These are phyloP conservation scores for Monochamus saltuarius DNA, from an alignment of 1,140 invertebrate genomes.

Conservation along the genomic window DNA sequence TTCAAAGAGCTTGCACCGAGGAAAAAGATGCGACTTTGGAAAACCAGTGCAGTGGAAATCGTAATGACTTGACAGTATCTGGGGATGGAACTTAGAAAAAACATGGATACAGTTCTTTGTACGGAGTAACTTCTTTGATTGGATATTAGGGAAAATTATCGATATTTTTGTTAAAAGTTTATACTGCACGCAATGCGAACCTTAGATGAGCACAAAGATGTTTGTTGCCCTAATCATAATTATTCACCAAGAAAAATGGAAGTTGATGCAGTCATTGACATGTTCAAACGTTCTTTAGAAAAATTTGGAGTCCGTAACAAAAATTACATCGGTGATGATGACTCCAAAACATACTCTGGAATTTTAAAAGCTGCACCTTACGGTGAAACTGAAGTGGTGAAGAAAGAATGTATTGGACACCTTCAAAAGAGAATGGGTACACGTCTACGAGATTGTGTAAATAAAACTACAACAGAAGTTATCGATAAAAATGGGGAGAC, in stretches of 20 bases:
- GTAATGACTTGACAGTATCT: slow-evolving; percentile 16
- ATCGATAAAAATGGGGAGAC: too few relatives aligned
- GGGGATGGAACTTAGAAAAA: slow-evolving; percentile 35
- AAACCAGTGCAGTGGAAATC: too few relatives aligned
- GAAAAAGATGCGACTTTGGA: too few relatives aligned
- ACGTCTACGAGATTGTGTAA: slow-evolving; percentile 25
- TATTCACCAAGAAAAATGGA: slow-evolving; percentile 39
- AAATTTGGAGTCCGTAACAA: slow-evolving; percentile 27
- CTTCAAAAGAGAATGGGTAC: slow-evolving; percentile 39
- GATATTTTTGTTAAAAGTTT: slow-evolving; percentile 26
- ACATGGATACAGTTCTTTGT: slow-evolving; percentile 25
- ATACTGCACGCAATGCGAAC: slow-evolving; percentile 24
- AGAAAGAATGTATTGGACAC: slow-evolving; percentile 39
- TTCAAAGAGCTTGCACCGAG: too few relatives aligned
- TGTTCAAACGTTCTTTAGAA: neutral
- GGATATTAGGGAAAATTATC: slow-evolving; percentile 31
- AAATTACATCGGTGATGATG: slow-evolving; percentile 40
- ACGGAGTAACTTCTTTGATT: slow-evolving; percentile 28
- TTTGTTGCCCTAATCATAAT: slow-evolving; percentile 30
- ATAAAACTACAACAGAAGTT: slow-evolving; percentile 30
- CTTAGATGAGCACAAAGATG: slow-evolving; percentile 27
- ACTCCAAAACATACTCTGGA: slow-evolving; percentile 35
- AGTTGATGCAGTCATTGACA: slow-evolving; percentile 16
- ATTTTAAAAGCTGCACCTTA: slow-evolving; percentile 29
- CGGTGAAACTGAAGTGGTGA: slow-evolving; percentile 23